A percentile compares a stretch with the other conserved stretches of the same genome.
phyloP scores from a whole-genome alignment of 2,113 vertebrate genomes.

The Chlamydotis undulata region DNA sequence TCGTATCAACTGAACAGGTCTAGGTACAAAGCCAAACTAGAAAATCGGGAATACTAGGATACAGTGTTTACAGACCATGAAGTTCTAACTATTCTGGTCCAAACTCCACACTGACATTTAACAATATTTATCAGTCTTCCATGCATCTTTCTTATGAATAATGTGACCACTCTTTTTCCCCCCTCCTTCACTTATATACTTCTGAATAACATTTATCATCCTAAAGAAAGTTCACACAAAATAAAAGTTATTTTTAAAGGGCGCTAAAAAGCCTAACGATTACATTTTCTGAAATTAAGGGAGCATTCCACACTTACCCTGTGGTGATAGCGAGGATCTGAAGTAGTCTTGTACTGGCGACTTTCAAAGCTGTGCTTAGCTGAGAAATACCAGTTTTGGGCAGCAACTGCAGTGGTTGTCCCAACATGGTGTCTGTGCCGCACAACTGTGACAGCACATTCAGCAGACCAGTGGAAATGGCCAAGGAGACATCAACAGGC shows the following conservation, averaged over 20 bases:
- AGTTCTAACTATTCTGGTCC: neutral
- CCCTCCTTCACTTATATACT: neutral
- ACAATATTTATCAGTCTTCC: neutral
- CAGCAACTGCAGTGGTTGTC: slow-evolving; percentile 91
- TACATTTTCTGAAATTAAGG: neutral
- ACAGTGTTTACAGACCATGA: neutral
- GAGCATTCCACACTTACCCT: slow-evolving; percentile 76
- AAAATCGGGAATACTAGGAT: neutral
- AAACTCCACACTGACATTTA: neutral
- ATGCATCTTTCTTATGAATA: neutral
- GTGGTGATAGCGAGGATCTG: slow-evolving; percentile 98
- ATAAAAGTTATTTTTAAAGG: neutral
- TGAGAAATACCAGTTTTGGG: slow-evolving; percentile 93
- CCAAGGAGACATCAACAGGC: slow-evolving; percentile 94
- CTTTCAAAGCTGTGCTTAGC: slow-evolving; percentile 95
- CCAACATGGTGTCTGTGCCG: slow-evolving; percentile 94
- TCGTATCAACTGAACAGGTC: neutral
- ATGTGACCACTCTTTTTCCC: accelerated
- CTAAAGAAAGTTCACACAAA: neutral
- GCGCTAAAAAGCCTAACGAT: neutral
- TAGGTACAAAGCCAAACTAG: neutral
- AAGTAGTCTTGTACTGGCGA: slow-evolving; percentile 93
- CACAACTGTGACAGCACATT: slow-evolving; percentile 94
- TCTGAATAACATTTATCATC: neutral
- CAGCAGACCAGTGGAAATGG: slow-evolving; percentile 93